Evolutionary conservation across 1,140 invertebrate species (phyloP).

Genomic region (Antheraea mylitta): DNA sequence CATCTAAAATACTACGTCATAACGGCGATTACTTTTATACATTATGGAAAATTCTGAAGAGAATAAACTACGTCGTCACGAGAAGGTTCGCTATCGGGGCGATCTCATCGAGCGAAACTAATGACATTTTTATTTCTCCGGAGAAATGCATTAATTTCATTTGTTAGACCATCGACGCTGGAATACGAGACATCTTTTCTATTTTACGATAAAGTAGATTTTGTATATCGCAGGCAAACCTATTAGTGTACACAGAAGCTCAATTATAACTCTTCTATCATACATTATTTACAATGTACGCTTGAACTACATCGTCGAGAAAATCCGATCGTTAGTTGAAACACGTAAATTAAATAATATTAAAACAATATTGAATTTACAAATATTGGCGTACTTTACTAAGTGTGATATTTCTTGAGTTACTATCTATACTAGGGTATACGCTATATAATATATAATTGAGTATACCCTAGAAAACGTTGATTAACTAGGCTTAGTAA

Average conservation of each 20-base stretch:
- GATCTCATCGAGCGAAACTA: constrained; percentile 54
- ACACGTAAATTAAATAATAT: too few species aligned
- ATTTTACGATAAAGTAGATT: constrained; percentile 54
- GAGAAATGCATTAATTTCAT: constrained; percentile 77
- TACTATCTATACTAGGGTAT: too few species aligned
- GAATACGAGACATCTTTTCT: constrained; percentile 47
- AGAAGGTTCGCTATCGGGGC: constrained; percentile 26
- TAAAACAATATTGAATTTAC: too few species aligned
- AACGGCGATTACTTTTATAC: background rate
- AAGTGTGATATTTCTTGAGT: too few species aligned
- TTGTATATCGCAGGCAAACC: constrained; percentile 54
- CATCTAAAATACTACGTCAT: background rate
- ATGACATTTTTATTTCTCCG: constrained; percentile 75
- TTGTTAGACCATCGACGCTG: constrained; percentile 67
- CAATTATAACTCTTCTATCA: constrained; percentile 17
- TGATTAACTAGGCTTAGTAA: too few species aligned
- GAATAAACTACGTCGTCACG: constrained; percentile 33
- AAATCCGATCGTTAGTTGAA: too few species aligned
- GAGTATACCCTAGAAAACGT: too few species aligned
- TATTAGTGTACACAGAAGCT: constrained; percentile 43
- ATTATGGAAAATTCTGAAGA: constrained; percentile 22
- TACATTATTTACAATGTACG: background rate
- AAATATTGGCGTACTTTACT: too few species aligned
- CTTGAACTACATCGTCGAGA: too few species aligned
- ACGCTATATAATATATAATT: too few species aligned